Evolutionary conservation across 2,888 invertebrate genomes (phyloP), one percentile per base, ranked within the genome.

Genomic region (Hirudinaria manillensis): DNA sequence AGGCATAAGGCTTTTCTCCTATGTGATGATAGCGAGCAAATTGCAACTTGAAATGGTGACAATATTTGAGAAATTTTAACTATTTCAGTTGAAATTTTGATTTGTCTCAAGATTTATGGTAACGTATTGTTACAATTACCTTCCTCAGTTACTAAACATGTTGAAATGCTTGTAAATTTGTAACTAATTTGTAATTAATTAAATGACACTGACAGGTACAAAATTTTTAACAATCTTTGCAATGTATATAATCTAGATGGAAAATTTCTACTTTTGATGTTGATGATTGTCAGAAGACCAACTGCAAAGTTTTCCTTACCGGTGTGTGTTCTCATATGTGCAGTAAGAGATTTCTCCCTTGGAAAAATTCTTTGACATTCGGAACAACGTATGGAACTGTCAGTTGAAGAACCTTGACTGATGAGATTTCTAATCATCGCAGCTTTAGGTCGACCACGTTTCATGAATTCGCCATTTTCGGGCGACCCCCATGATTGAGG

Each of bases 321-420:
- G 80, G 86, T 86, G 77, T 86, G 86, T 1, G 86, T 86, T 77
- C 86, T 81, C 79, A 86, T 81, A 79, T 86, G 86, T 32, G 91
- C 91, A 82, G 91, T 90, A 0, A 91, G 86, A 16, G 90, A 90
- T 84, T 91, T 91, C 82, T 91, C 91, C 79, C 91, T 86, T 0
- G 91, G 91, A 82, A 91, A 91, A 32, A 91, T 90, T 76, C 91
- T 86, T 79, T 89, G 88, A 84, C 91, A 91, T 80, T 88, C 89
- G 74, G 88, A 87, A 83, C 91, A 91, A n/a, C 74, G 38, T n/a
- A 76, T 76, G 21, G 75, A 68, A 66, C 70, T 73, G 36, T 70
- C 70, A 16, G 56, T 38, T 27, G 61, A 29, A 32, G 89, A 89
- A 56, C 91, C 91, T 85, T 90, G 89, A 79, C 89, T 86, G 84